Evolutionary conservation across 2,113 vertebrate genomes (phyloP).

Genomic region (Onychostoma macrolepis): DNA sequence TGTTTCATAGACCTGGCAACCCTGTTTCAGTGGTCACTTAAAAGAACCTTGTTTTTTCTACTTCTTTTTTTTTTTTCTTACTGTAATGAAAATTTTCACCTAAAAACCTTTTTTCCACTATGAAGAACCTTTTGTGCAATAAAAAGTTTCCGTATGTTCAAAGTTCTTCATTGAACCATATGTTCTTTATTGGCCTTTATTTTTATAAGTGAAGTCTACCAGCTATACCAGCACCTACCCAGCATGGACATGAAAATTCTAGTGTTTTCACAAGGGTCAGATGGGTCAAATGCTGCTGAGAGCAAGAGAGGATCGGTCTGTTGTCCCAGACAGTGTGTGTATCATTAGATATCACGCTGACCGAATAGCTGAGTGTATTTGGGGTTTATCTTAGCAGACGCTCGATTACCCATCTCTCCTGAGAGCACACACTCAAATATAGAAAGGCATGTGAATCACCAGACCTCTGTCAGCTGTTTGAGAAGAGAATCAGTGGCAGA

Average conservation of each 20-base stretch:
- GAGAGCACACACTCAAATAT: constrained; percentile 24
- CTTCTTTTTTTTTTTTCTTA: too few species aligned
- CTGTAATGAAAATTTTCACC: too few species aligned
- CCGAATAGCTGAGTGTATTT: constrained; percentile 16
- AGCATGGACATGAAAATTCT: neutral
- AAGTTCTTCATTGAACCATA: too few species aligned
- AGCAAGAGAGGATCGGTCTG: neutral
- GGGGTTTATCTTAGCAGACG: constrained; percentile 11
- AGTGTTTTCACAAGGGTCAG: neutral
- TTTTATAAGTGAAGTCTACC: neutral
- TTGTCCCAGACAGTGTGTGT: neutral
- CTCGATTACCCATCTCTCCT: constrained; percentile 25
- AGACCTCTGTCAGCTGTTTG: constrained; percentile 24
- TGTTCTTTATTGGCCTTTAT: neutral
- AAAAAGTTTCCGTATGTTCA: too few species aligned
- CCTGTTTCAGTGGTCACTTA: too few species aligned
- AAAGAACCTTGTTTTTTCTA: too few species aligned
- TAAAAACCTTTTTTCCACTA: too few species aligned
- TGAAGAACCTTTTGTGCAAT: too few species aligned
- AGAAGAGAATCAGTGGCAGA: constrained; percentile 47
- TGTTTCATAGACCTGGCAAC: too few species aligned
- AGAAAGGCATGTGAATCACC: constrained; percentile 5
- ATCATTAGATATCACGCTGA: constrained; percentile 12
- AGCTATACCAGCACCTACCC: neutral
- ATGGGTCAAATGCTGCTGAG: neutral